Evolutionary conservation across 2,888 invertebrate species (phyloP).

Genomic region (Folsomia candida): DNA sequence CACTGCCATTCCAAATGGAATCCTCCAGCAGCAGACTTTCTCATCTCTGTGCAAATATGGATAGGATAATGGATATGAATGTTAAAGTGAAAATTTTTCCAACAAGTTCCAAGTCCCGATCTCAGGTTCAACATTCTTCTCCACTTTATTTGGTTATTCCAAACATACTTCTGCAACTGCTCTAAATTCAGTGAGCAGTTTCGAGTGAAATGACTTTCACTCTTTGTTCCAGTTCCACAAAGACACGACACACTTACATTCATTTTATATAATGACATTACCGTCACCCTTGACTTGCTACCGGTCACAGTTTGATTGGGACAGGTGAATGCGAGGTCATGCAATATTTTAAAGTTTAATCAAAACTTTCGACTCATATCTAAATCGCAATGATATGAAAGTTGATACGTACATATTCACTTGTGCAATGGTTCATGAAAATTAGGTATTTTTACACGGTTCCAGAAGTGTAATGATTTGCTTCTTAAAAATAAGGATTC

Average conservation of each 20-base stretch:
- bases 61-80: neutral
- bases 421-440: too few species aligned
- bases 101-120: neutral
- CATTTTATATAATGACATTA: neutral
- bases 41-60: neutral
- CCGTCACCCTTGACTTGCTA: neutral
- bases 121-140: neutral
- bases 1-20: neutral
- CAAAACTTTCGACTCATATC: too few species aligned
- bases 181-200: conserved; percentile 10
- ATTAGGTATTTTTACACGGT: too few species aligned
- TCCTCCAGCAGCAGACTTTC: neutral
- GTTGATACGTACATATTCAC: too few species aligned
- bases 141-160: conserved; percentile 10
- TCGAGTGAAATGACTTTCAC: conserved; percentile 12
- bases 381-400: too few species aligned
- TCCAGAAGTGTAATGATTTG: neutral
- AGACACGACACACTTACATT: conserved; percentile 12
- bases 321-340: neutral
- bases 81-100: conserved; percentile 4
- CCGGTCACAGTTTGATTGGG: neutral
- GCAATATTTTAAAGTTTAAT: too few species aligned
- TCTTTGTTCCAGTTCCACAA: conserved; percentile 12
- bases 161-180: conserved; percentile 15
- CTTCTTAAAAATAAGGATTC: too few species aligned